Conservation (phyloP, 2,113 vertebrate species). For the Herpetotheres cachinnans region DNA sequence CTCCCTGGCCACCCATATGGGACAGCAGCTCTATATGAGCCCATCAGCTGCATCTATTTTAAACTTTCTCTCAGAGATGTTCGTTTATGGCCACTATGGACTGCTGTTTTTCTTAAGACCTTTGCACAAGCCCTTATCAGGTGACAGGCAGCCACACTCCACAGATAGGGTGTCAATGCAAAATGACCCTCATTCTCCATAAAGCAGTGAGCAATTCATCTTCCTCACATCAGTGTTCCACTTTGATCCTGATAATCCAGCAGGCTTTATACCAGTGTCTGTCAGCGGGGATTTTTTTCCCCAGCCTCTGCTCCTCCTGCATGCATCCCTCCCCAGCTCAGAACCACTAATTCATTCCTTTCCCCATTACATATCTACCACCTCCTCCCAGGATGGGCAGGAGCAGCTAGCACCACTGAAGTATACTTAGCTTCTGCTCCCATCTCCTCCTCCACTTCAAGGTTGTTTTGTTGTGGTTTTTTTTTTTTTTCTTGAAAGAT, state of each 20-base stretch:
- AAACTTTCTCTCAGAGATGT: neutral
- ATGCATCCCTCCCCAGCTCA: neutral
- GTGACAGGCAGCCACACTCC: neutral
- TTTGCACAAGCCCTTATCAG: constrained; percentile 22
- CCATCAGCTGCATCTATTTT: constrained; percentile 22
- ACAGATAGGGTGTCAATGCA: constrained; percentile 14
- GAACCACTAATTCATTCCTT: neutral
- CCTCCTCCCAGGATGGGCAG: neutral
- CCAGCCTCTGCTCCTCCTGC: neutral
- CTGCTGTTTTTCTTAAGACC: constrained; percentile 12
- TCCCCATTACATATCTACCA: neutral
- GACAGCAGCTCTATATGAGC: neutral
- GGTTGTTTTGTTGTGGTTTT: rapidly evolving
- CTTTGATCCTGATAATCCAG: constrained; percentile 40
- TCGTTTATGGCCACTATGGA: neutral
- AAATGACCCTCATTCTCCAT: neutral
- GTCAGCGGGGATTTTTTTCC: neutral
- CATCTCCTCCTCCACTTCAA: neutral
- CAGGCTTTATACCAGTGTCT: neutral
- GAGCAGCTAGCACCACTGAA: neutral
- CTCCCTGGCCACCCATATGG: neutral
- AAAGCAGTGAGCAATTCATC: neutral
- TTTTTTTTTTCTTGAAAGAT: neutral
- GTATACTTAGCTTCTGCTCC: neutral
- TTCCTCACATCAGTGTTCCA: neutral